Percentiles rank a stretch among this genome's conserved stretches.
phyloP scores from a whole-genome alignment of 2,113 vertebrate genomes.

The Casuarius casuarius region DNA sequence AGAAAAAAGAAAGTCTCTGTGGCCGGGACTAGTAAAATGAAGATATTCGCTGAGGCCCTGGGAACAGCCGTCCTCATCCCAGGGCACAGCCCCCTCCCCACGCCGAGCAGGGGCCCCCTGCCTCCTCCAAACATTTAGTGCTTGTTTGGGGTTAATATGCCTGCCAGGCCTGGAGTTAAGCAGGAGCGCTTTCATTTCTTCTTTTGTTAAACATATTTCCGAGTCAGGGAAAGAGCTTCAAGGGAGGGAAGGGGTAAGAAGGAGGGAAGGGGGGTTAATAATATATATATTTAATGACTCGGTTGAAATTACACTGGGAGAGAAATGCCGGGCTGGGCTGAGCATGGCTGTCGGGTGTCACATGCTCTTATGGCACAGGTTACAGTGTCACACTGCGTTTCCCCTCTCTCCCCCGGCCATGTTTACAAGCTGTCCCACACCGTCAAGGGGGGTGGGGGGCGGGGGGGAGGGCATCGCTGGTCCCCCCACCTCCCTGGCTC shows the following conservation, averaged over 20 bases:
- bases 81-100: constrained; percentile 35
- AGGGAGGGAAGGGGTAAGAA: neutral
- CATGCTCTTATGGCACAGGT: constrained; percentile 41
- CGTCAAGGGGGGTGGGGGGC: neutral
- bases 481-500: neutral
- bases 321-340: neutral
- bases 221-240: neutral
- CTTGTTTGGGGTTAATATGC: constrained; percentile 6
- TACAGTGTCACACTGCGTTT: constrained; percentile 10
- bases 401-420: neutral
- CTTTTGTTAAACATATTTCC: neutral
- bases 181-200: neutral
- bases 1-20: neutral
- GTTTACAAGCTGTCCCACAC: neutral
- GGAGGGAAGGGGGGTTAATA: neutral
- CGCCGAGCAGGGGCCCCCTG: constrained; percentile 12
- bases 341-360: constrained; percentile 10
- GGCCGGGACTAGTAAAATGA: neutral
- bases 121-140: constrained; percentile 31
- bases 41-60: neutral
- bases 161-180: neutral
- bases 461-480: neutral
- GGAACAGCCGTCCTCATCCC: neutral
- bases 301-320: neutral
- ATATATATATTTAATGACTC: neutral